Evolutionary conservation across 2,113 vertebrate genomes (phyloP), one percentile per base, ranked within the genome.

Genomic region (Erinaceus europaeus): DNA sequence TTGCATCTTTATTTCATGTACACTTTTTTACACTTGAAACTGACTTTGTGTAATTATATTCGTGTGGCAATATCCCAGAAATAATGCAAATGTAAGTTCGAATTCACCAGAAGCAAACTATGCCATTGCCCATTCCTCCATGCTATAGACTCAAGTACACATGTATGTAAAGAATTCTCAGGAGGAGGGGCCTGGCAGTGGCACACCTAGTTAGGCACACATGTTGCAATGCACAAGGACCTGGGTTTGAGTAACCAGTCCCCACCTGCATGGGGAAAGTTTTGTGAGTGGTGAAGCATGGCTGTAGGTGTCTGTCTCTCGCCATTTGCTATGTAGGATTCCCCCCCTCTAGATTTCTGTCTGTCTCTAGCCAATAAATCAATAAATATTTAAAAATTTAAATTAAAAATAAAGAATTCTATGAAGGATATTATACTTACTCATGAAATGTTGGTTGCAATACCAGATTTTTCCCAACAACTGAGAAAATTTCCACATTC

Each of bases 71-170:
- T 75, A 34, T 27, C 18, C 55, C 27, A 25, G 46, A 21, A 11
- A 62, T 55, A 18, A 82, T 68, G 42, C 12, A 73, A 86, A 68
- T 73, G 20, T 29, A 91, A 69, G n/a, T 81, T 88, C 34, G 68
- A 75, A 73, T 78, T 48, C 68, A 34, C 36, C 21, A 34, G 38
- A 46, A 86, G 17, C 21, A 32, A 67, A 21, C 48, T 34, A 34
- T 82, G 53, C 67, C 34, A 46, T 34, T 67, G 57, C 29, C 50
- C 25, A 18, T 40, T 89, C 80, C 52, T 57, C 68, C 64, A 25
- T 44, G 36, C 42, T 69, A 10, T 50, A 55, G 17, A 25, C 34
- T 38, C 34, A 84, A 10, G 29, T 46, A 42, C 34, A 23, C 57
- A n/a, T n/a, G n/a, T n/a, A n/a, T n/a, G n/a, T n/a, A n/a, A n/a